phyloP scores from a whole-genome alignment of 2,888 invertebrate genomes.

The Aphrophora alni region DNA sequence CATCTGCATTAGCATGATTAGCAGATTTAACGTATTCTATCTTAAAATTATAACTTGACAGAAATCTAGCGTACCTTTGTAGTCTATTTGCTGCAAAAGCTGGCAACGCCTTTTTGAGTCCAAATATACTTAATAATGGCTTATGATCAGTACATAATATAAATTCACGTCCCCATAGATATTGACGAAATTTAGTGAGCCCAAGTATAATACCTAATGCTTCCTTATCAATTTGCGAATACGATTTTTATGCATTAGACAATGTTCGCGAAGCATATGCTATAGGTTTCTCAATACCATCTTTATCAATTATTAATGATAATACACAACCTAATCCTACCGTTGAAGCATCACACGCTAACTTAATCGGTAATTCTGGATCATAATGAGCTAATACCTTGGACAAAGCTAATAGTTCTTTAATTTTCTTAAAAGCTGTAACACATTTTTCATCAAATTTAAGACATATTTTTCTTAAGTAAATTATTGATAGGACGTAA shows the following conservation, averaged over 20 bases:
- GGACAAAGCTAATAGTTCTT: too few species aligned
- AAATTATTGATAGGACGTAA: slow-evolving; percentile 21
- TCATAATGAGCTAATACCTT: not conserved
- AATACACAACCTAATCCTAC: too few species aligned
- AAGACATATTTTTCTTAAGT: too few species aligned
- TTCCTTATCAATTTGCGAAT: not conserved
- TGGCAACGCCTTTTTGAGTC: not conserved
- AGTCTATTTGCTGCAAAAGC: not conserved
- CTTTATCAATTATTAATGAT: too few species aligned
- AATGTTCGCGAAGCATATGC: not conserved
- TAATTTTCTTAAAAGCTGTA: too few species aligned
- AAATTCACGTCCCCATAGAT: not conserved
- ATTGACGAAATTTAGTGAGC: not conserved
- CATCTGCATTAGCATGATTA: not conserved
- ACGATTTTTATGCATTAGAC: not conserved
- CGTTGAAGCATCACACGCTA: too few species aligned
- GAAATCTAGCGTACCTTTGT: too few species aligned
- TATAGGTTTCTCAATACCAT: not conserved
- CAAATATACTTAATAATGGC: not conserved
- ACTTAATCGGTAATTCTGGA: not conserved
- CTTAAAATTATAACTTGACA: not conserved
- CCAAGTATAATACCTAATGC: not conserved
- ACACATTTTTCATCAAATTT: too few species aligned
- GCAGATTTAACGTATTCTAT: too few species aligned
- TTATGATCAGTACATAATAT: too few species aligned